Evolutionary conservation across 1,140 invertebrate species (phyloP).

Genomic region (Bombus sylvicola): DNA sequence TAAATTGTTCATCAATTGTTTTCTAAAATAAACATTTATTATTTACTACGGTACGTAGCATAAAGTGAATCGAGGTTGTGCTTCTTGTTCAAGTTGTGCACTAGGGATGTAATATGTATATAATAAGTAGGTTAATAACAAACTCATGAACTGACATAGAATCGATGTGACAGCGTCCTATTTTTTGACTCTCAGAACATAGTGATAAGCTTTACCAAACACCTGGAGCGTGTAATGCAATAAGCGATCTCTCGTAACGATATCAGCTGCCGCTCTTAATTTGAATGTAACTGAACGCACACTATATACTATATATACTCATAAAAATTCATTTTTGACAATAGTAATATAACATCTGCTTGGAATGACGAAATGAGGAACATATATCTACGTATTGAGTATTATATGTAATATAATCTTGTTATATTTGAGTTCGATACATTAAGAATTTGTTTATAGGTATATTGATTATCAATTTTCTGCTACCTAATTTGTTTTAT

Average conservation of each 20-base stretch:
- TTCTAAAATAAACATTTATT: neutral
- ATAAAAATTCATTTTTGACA: conserved; percentile 7
- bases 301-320: too few relatives aligned
- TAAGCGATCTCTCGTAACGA: conserved; percentile 37
- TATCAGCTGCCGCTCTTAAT: conserved; percentile 37
- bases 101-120: neutral
- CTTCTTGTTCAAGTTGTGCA: neutral
- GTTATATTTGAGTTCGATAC: neutral
- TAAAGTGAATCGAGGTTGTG: neutral
- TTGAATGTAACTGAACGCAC: conserved; percentile 5
- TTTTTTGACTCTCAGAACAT: conserved; percentile 21
- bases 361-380: neutral
- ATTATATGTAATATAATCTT: neutral
- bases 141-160: neutral
- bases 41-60: neutral
- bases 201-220: conserved; percentile 36
- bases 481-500: neutral
- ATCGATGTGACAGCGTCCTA: neutral
- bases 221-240: conserved; percentile 45
- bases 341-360: neutral
- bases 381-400: neutral
- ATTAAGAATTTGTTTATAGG: too few relatives aligned
- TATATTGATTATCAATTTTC: neutral
- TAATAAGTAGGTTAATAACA: neutral
- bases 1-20: neutral